Percentiles rank a stretch among this genome's conserved stretches.
These are phyloP conservation scores for Taeniopygia guttata DNA, from an alignment of 2,797 vertebrate species.

Conservation along the genomic window DNA sequence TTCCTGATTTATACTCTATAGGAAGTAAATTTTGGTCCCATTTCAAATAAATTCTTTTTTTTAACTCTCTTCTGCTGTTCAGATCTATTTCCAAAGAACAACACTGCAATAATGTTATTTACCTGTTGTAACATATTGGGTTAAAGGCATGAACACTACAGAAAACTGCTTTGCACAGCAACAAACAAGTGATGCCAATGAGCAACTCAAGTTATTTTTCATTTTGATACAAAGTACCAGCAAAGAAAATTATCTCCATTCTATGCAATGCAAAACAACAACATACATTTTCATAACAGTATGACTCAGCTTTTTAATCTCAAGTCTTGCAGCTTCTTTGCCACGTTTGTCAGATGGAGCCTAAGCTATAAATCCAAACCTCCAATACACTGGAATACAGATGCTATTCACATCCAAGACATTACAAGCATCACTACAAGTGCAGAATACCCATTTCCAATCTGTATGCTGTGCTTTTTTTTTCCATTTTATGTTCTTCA, in stretches of 20 bases:
- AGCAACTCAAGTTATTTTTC: background rate
- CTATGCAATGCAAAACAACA: background rate
- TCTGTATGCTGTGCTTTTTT: background rate
- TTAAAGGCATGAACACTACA: background rate
- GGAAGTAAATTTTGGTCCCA: background rate
- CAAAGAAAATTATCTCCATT: background rate
- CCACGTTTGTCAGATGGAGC: background rate
- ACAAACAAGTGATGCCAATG: background rate
- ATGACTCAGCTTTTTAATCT: background rate
- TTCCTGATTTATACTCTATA: background rate
- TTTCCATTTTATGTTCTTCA: background rate
- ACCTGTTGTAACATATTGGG: background rate
- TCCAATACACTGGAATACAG: background rate
- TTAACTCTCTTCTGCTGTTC: background rate
- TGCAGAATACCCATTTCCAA: background rate
- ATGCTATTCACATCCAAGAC: background rate
- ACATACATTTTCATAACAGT: background rate
- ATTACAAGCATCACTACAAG: background rate
- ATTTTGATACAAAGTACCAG: background rate
- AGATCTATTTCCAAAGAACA: background rate
- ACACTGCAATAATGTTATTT: background rate
- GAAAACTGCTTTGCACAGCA: background rate
- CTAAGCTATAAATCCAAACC: background rate
- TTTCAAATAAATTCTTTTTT: background rate
- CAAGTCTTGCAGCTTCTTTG: background rate